A percentile compares a stretch with the other conserved stretches of the same genome.
Conservation (phyloP, 1,140 invertebrate species). For the Portunus trituberculatus region DNA sequence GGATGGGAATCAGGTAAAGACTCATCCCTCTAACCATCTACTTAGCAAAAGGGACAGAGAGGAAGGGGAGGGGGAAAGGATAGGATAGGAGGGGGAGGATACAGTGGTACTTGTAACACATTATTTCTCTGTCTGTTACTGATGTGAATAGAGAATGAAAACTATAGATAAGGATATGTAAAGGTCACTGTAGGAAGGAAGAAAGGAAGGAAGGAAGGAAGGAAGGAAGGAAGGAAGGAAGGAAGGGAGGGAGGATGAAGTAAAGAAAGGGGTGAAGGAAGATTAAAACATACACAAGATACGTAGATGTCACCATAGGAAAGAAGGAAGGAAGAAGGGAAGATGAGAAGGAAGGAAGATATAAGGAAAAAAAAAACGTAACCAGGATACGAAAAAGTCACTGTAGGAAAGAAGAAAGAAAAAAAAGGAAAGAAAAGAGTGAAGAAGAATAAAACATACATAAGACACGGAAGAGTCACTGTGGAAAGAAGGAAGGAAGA, state of each 20-base stretch:
- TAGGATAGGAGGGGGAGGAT: too few species aligned
- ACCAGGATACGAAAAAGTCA: too few species aligned
- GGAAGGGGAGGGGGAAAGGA: too few species aligned
- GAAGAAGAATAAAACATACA: background rate
- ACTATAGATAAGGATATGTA: too few species aligned
- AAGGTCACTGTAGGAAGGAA: background rate
- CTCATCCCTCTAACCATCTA: too few species aligned
- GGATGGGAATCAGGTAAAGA: too few species aligned
- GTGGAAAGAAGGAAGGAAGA: background rate
- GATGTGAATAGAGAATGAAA: too few species aligned
- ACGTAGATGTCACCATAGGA: too few species aligned
- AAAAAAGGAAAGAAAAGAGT: background rate
- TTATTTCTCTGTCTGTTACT: too few species aligned
- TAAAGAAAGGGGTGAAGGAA: background rate
- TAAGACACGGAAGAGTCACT: background rate
- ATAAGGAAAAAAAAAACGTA: background rate
- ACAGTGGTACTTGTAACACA: too few species aligned
- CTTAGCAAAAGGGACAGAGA: too few species aligned
- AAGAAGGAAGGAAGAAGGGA: background rate
- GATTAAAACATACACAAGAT: too few species aligned
- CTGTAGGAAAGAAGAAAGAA: background rate
- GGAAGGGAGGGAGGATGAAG: background rate
- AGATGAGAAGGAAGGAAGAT: background rate
- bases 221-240: background rate
- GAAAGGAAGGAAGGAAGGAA: constrained; percentile 17